Evolutionary conservation across 2,113 vertebrate species (phyloP), one percentile per base, ranked within the genome.

Genomic region (Delphinapterus leucas): DNA sequence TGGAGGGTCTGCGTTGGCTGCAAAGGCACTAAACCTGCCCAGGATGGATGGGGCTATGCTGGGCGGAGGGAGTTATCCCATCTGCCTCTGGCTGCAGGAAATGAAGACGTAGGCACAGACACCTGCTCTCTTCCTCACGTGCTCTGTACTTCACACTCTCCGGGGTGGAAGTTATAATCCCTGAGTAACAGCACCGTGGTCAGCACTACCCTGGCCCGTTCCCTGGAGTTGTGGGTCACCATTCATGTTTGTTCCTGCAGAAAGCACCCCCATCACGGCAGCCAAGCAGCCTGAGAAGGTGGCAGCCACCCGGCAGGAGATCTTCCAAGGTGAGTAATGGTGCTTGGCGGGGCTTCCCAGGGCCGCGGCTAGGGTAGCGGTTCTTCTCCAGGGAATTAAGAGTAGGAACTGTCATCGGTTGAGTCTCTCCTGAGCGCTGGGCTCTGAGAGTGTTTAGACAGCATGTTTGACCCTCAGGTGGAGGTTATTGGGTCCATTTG

Each of bases 281-380:
- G 95, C 98, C 85, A 99, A 99, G 76, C 98, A 99, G 95, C 99
- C 99, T 13, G 99, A 99, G 96, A 99, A 99, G 83, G 98, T 99
- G 97, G 99, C 99, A 67, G 98, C 99, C 81, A 98, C 98, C 63
- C 93, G 99, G 20, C 99, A 99, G 94, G 99, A 99, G 97, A 99
- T 99, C 98, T 99, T 99, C 97, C 99, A 99, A 98, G 99, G 99
- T 99, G 93, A 98, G 98, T 90, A 61, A 21, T 31, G 2, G 53
- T 23, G 44, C 38, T 55, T 0, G 8, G 14, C 1, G n/a, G 47
- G 49, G 28, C 9, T 18, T 18, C 2, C 18, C 0, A 1, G 83
- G 83, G 44, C 49, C 17, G 6, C 31, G 26, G 5, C 53, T 36
- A 60, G 73, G 73, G 6, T 9, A 36, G 41, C 61, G 26, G 44